Conservation (phyloP, 1,140 invertebrate species). For the Drosophila willistoni region DNA sequence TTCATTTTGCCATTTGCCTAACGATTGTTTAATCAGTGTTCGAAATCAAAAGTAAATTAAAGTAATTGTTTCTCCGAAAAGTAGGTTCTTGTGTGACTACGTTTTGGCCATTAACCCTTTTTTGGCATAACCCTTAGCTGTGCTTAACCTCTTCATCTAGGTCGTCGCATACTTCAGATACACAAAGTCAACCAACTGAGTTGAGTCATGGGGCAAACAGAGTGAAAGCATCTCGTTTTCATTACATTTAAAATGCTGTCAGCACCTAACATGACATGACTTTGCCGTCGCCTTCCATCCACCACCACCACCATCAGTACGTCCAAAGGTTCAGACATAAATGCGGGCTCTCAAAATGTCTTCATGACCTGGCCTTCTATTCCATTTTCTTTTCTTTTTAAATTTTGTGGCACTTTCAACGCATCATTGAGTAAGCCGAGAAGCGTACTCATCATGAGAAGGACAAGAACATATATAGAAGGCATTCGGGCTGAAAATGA, state of each 20-base stretch:
- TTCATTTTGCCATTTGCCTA: too few species aligned
- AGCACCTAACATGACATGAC: constrained; percentile 65
- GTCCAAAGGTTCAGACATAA: not conserved
- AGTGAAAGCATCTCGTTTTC: constrained; percentile 79
- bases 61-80: too few species aligned
- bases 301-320: too few species aligned
- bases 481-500: constrained; percentile 66
- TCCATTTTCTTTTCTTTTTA: constrained; percentile 15
- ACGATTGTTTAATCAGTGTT: too few species aligned
- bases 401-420: constrained; percentile 79
- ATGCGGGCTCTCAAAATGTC: constrained; percentile 47
- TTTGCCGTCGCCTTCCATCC: not conserved
- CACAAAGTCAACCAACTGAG: constrained; percentile 6
- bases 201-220: not conserved
- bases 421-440: constrained; percentile 78
- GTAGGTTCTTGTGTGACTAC: not conserved
- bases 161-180: not conserved
- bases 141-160: not conserved
- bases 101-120: too few species aligned
- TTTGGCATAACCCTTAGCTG: not conserved
- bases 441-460: constrained; percentile 65
- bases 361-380: constrained; percentile 62
- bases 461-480: constrained; percentile 24
- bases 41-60: too few species aligned
- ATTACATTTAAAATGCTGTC: constrained; percentile 81